These are phyloP conservation scores for Micoletzkya japonica DNA, from an alignment of 2,888 invertebrate species.

Conservation along the genomic window DNA sequence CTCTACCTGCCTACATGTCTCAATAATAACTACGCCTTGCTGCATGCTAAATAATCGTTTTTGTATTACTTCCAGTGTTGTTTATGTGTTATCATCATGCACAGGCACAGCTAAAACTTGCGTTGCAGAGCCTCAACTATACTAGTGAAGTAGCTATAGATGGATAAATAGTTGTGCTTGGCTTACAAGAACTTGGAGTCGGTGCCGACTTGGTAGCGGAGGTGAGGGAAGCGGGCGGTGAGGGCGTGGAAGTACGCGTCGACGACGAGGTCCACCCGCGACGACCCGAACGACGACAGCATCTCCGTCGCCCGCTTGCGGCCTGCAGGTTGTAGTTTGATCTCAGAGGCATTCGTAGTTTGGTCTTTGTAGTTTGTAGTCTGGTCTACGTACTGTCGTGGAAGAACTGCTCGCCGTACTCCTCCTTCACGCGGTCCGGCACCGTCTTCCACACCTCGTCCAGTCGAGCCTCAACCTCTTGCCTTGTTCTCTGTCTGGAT, in stretches of 20 bases:
- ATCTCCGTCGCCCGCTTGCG: conserved; percentile 31
- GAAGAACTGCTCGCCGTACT: conserved; percentile 44
- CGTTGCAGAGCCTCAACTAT: background rate
- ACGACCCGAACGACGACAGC: conserved; percentile 35
- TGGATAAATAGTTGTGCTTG: background rate
- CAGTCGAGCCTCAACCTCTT: conserved; percentile 3
- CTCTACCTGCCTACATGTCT: background rate
- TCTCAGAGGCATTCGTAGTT: background rate
- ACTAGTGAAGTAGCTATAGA: background rate
- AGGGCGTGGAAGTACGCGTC: conserved; percentile 58
- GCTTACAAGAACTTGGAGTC: conserved; percentile 22
- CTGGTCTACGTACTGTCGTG: conserved; percentile 24
- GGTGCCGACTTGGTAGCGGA: conserved; percentile 26
- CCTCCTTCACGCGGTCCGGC: conserved; percentile 29
- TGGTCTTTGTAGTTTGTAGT: background rate
- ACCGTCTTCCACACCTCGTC: conserved; percentile 26
- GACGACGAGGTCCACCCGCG: conserved; percentile 39
- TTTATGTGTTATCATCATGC: too few species aligned
- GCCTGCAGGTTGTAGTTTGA: conserved; percentile 28
- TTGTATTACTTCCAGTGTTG: too few species aligned
- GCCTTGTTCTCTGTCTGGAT: background rate
- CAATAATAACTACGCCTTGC: too few species aligned
- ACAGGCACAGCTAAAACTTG: background rate
- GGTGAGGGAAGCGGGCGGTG: conserved; percentile 38
- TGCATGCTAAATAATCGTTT: too few species aligned